These are phyloP conservation scores for Crypturellus tataupa DNA, from an alignment of 2,797 vertebrate species.

Conservation along the genomic window DNA sequence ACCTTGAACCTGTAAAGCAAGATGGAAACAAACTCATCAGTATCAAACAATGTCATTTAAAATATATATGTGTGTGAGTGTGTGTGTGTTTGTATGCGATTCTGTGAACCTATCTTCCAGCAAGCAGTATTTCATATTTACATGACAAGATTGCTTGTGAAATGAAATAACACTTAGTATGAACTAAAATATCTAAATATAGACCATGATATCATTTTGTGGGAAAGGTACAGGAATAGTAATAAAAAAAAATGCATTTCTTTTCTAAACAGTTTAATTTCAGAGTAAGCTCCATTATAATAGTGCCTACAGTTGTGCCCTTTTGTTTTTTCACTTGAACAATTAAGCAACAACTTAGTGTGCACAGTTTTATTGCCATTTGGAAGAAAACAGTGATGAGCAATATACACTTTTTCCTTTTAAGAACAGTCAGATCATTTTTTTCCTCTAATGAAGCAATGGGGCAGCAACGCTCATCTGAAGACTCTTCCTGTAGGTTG, in stretches of 20 bases:
- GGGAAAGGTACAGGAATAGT: background rate
- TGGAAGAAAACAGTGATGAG: background rate
- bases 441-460: background rate
- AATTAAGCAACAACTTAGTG: background rate
- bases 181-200: background rate
- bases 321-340: background rate
- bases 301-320: background rate
- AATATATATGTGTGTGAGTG: background rate
- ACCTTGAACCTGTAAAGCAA: slow-evolving; percentile 81
- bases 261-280: background rate
- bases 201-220: background rate
- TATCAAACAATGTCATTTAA: background rate
- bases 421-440: background rate
- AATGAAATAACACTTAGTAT: background rate
- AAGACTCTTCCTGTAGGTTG: background rate
- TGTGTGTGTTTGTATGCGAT: background rate
- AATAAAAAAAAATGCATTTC: background rate
- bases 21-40: background rate
- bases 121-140: slow-evolving; percentile 3
- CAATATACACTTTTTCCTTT: background rate
- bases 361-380: background rate
- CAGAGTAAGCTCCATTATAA: background rate
- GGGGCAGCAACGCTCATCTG: background rate
- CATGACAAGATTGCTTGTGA: background rate
- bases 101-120: background rate